Evolutionary conservation across 2,888 invertebrate genomes (phyloP).

Genomic region (Patella depressa): DNA sequence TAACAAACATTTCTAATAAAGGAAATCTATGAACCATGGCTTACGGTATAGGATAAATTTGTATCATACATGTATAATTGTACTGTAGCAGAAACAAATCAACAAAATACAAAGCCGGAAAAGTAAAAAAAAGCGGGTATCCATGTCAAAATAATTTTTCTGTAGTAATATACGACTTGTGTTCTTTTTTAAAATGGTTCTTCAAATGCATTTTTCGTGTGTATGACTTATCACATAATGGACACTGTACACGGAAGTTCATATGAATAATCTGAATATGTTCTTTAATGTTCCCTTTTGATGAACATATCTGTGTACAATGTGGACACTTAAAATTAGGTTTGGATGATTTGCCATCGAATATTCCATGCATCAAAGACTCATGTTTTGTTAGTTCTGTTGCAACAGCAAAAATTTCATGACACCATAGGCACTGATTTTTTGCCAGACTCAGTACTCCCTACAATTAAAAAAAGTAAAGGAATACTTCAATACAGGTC

Average conservation of each 20-base stretch:
- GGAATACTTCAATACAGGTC: too few relatives aligned
- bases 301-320: background rate
- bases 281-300: background rate
- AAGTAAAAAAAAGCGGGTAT: too few relatives aligned
- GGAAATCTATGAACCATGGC: too few relatives aligned
- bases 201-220: background rate
- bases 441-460: too few relatives aligned
- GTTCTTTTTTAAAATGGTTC: background rate
- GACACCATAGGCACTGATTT: slow-evolving; percentile 3
- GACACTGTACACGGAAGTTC: background rate
- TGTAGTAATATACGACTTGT: too few relatives aligned
- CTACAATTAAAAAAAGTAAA: too few relatives aligned
- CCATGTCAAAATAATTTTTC: too few relatives aligned
- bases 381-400: background rate
- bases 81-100: too few relatives aligned
- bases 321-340: background rate
- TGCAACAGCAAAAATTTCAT: background rate
- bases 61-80: too few relatives aligned
- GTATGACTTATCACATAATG: background rate
- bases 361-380: background rate
- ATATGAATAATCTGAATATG: background rate
- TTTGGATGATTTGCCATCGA: background rate
- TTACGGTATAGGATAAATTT: too few relatives aligned
- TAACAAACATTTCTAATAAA: too few relatives aligned
- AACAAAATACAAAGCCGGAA: too few relatives aligned